A percentile compares a stretch with the other conserved stretches of the same genome.
These are phyloP conservation scores for Formica exsecta DNA, from an alignment of 1,140 invertebrate genomes.

Conservation along the genomic window DNA sequence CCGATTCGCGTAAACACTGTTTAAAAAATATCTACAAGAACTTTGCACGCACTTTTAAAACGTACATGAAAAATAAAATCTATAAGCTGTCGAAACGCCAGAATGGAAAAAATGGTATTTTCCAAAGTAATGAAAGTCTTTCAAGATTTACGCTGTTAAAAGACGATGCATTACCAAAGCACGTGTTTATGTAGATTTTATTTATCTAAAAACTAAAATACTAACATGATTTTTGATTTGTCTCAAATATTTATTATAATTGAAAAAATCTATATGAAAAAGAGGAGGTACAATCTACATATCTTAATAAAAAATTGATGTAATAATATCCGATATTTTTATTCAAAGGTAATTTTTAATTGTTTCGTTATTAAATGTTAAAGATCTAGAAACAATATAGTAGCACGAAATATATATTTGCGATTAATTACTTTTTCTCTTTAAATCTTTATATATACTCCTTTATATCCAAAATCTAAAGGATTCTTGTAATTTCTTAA, in stretches of 20 bases:
- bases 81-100: neutral
- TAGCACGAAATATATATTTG: neutral
- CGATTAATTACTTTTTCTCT: neutral
- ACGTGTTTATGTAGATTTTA: neutral
- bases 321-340: neutral
- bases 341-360: neutral
- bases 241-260: neutral
- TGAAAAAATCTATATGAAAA: neutral
- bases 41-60: neutral
- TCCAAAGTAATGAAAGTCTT: constrained; percentile 4
- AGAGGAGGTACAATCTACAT: neutral
- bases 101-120: neutral
- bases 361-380: neutral
- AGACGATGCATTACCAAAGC: neutral
- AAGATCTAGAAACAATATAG: neutral
- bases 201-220: neutral
- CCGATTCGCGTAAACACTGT: neutral
- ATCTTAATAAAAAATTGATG: neutral
- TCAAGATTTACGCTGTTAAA: neutral
- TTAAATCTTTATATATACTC: neutral
- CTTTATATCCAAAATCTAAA: neutral
- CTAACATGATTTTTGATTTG: neutral
- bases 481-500: neutral
- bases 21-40: neutral
- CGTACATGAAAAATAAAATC: neutral